Evolutionary conservation across 2,888 invertebrate genomes (phyloP).

Genomic region (Clepsis dumicolana): DNA sequence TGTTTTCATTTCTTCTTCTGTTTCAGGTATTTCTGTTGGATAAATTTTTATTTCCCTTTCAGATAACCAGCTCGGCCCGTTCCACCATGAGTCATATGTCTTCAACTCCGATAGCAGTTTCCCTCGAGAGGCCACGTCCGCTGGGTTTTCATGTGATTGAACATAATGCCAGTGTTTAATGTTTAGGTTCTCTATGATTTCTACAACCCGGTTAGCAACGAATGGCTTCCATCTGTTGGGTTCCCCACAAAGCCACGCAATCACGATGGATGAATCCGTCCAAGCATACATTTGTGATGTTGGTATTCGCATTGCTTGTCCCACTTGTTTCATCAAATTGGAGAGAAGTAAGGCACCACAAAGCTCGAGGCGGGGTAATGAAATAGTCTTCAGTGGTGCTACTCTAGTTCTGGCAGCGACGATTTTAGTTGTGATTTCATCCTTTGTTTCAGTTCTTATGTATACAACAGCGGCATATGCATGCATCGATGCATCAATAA

Average conservation of each 20-base stretch:
- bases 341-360: too few relatives aligned
- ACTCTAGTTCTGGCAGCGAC: conserved; percentile 43
- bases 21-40: conserved; percentile 1
- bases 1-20: conserved; percentile 9
- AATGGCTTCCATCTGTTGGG: conserved; percentile 49
- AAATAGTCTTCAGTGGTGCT: conserved; percentile 39
- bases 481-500: neutral
- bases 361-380: conserved; percentile 45
- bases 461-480: neutral
- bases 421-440: conserved; percentile 22
- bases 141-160: conserved; percentile 37
- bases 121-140: conserved; percentile 41
- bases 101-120: conserved; percentile 30
- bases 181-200: conserved; percentile 34
- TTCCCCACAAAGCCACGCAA: conserved; percentile 49
- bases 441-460: conserved; percentile 10
- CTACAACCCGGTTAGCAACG: conserved; percentile 48
- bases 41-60: conserved; percentile 36
- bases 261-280: conserved; percentile 51
- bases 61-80: conserved; percentile 43
- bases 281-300: conserved; percentile 46
- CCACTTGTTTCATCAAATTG: conserved; percentile 42
- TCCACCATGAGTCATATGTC: conserved; percentile 40
- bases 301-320: conserved; percentile 41
- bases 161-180: neutral